A percentile compares a stretch with the other conserved stretches of the same genome.
Conservation (phyloP, 1,140 invertebrate species). For the Macrosteles quadrilineatus region DNA sequence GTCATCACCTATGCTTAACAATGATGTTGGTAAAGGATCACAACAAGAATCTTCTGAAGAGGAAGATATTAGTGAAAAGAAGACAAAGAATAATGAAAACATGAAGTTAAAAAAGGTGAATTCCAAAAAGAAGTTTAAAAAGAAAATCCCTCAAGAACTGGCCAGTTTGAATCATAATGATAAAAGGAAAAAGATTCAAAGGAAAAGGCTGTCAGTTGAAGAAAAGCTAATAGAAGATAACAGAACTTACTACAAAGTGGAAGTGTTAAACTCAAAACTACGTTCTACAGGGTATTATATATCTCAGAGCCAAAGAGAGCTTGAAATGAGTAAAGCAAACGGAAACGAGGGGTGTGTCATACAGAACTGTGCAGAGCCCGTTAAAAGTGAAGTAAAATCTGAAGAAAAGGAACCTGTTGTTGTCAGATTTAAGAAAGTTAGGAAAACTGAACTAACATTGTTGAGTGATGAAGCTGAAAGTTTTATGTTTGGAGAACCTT, state of each 20-base stretch:
- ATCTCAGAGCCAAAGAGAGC: constrained; percentile 41
- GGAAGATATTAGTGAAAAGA: neutral
- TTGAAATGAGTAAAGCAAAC: constrained; percentile 33
- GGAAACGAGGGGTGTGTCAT: constrained; percentile 38
- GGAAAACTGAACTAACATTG: constrained; percentile 69
- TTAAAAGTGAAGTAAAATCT: constrained; percentile 35
- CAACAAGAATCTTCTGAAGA: neutral
- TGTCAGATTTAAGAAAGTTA: constrained; percentile 62
- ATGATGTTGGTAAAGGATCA: neutral
- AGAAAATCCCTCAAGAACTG: neutral
- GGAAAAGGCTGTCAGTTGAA: constrained; percentile 57
- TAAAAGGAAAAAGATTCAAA: constrained; percentile 3
- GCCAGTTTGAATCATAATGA: constrained; percentile 3
- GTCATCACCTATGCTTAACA: neutral
- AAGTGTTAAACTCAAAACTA: constrained; percentile 68
- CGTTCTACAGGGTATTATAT: constrained; percentile 59
- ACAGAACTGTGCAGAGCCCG: constrained; percentile 34
- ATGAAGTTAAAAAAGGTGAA: neutral
- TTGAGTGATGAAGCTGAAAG: constrained; percentile 80
- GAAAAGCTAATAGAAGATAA: constrained; percentile 61
- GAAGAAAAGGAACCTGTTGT: constrained; percentile 54
- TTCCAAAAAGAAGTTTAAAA: neutral
- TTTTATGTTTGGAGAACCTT: constrained; percentile 74
- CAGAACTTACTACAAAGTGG: constrained; percentile 71
- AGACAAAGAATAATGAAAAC: neutral